Percentiles rank a stretch among this genome's conserved stretches.
phyloP scores from a whole-genome alignment of 2,888 invertebrate genomes.

The Fabriciana adippe region DNA sequence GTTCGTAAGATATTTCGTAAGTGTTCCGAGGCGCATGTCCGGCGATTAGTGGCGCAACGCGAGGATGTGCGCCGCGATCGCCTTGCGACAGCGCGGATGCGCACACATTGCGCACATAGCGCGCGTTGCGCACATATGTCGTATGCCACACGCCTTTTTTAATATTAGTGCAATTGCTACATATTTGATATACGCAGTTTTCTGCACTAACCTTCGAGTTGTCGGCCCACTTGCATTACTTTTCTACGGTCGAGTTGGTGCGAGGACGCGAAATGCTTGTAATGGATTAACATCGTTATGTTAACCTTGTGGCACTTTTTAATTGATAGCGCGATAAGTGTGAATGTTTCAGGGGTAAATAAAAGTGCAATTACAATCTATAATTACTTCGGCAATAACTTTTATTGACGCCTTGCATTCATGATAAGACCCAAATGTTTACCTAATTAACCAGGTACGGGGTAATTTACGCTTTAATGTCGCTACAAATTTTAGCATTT shows the following conservation, averaged over 20 bases:
- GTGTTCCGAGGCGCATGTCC: constrained; percentile 74
- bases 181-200: constrained; percentile 70
- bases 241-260: constrained; percentile 72
- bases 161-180: constrained; percentile 75
- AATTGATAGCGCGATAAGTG: constrained; percentile 19
- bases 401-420: constrained; percentile 16
- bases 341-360: constrained; percentile 26
- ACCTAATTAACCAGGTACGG: constrained; percentile 1
- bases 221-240: constrained; percentile 75
- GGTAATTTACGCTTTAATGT: neutral
- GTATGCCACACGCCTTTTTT: constrained; percentile 61
- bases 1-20: constrained; percentile 55
- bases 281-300: constrained; percentile 20
- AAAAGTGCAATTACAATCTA: constrained; percentile 18
- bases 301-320: constrained; percentile 27
- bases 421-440: constrained; percentile 11
- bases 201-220: constrained; percentile 72
- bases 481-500: neutral
- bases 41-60: constrained; percentile 76
- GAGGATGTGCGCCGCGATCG: constrained; percentile 72
- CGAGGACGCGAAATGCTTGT: constrained; percentile 62
- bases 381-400: constrained; percentile 19
- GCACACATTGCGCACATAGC: constrained; percentile 69
- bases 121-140: constrained; percentile 65
- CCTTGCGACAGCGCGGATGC: constrained; percentile 80